phyloP scores from a whole-genome alignment of 2,888 invertebrate species.

The Amiota mariae region DNA sequence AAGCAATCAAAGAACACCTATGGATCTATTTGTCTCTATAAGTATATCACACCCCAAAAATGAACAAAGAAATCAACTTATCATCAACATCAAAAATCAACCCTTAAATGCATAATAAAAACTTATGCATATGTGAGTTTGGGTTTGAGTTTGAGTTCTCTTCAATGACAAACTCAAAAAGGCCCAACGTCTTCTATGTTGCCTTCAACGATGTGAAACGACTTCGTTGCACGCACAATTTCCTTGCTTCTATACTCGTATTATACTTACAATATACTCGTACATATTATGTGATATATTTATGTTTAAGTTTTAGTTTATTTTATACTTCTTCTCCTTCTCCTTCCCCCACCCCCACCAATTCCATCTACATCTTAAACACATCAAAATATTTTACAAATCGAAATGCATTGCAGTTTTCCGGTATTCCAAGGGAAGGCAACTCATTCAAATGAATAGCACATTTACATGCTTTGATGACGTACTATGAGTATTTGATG shows the following conservation, averaged over 20 bases:
- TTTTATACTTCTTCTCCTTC: slow-evolving; percentile 29
- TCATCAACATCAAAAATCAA: slow-evolving; percentile 12
- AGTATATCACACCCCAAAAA: slow-evolving; percentile 22
- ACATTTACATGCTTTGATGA: slow-evolving; percentile 27
- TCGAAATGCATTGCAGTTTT: slow-evolving; percentile 26
- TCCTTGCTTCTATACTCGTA: slow-evolving; percentile 27
- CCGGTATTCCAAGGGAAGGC: background rate
- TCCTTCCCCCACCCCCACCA: background rate
- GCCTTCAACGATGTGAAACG: slow-evolving; percentile 49
- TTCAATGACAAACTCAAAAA: background rate
- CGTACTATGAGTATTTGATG: background rate
- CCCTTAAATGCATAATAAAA: slow-evolving; percentile 25
- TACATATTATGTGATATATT: slow-evolving; percentile 32
- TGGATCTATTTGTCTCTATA: slow-evolving; percentile 4
- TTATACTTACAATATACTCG: no score
- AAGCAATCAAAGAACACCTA: slow-evolving; percentile 24
- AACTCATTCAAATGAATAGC: slow-evolving; percentile 9
- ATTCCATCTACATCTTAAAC: background rate
- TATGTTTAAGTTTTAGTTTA: slow-evolving; percentile 37
- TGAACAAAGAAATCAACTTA: background rate
- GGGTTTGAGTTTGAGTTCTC: background rate
- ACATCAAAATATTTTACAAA: background rate
- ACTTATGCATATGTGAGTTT: background rate
- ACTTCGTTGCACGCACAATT: slow-evolving; percentile 69
- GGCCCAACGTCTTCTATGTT: background rate